phyloP scores from a whole-genome alignment of 2,888 invertebrate genomes.

The Nebria salina region DNA sequence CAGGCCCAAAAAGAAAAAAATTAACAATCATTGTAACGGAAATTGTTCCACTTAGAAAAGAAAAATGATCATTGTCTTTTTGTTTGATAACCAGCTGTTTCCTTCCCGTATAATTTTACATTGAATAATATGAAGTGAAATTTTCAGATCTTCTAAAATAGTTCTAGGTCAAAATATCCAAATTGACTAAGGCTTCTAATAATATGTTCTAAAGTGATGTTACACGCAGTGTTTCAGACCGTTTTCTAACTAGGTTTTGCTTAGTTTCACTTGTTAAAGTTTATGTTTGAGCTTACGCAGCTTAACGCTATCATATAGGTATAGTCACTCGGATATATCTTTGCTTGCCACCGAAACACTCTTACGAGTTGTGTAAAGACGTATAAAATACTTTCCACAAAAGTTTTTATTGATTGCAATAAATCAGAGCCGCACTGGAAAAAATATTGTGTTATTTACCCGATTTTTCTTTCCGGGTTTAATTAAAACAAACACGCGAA shows the following conservation, averaged over 20 bases:
- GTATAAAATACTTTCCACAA: background rate
- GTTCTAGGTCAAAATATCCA: background rate
- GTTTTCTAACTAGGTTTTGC: background rate
- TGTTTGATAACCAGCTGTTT: background rate
- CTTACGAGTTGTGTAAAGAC: background rate
- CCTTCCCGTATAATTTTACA: background rate
- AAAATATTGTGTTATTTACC: background rate
- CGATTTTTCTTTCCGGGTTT: background rate
- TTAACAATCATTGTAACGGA: background rate
- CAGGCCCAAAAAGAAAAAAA: background rate
- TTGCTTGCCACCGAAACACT: background rate
- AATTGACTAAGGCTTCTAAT: background rate
- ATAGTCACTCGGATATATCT: background rate
- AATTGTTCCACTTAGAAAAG: background rate
- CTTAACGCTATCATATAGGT: background rate
- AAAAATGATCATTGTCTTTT: slow-evolving; percentile 1
- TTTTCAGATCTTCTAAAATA: background rate
- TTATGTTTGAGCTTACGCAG: background rate
- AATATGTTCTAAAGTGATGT: too few species aligned
- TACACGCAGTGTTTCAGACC: background rate
- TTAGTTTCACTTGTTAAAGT: background rate
- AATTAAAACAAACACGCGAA: background rate
- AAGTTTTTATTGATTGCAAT: background rate
- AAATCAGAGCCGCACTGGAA: background rate
- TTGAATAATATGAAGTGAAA: background rate